Conservation (phyloP, 2,113 vertebrate species). For the Psophia crepitans region DNA sequence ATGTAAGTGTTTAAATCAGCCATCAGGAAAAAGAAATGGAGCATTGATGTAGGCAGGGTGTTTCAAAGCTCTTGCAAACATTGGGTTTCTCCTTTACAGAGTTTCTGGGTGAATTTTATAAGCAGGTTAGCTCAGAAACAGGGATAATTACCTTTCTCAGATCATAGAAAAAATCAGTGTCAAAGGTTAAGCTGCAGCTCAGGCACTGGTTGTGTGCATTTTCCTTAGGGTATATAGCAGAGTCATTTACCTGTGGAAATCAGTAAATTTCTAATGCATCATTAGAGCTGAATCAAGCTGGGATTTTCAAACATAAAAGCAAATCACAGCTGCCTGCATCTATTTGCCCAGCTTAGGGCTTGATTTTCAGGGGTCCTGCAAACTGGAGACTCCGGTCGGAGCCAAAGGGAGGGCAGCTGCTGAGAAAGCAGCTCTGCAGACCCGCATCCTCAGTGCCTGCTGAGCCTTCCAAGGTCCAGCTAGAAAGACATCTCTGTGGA, state of each 20-base stretch:
- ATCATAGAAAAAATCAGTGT: neutral
- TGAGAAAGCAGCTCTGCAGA: neutral
- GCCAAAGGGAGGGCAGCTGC: neutral
- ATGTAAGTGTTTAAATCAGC: neutral
- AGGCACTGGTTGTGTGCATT: neutral
- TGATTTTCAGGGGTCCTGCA: neutral
- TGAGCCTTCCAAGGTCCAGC: neutral
- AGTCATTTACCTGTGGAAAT: neutral
- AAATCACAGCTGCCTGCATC: neutral
- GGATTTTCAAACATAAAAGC: neutral
- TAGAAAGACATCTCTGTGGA: neutral
- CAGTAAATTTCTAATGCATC: neutral
- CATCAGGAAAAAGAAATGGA: neutral
- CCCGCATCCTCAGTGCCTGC: accelerated
- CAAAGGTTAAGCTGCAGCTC: neutral
- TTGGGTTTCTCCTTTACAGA: neutral
- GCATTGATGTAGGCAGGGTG: neutral
- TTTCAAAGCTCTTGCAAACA: neutral
- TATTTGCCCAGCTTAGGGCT: neutral
- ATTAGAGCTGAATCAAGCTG: neutral
- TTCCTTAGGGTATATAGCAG: neutral
- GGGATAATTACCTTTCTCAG: neutral
- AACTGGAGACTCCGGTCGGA: neutral
- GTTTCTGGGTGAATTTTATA: neutral
- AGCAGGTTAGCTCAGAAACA: neutral